Evolutionary conservation across 53 echinoderm and acorn worm genomes (phyloP).

Genomic region (Glandiceps talaboti): DNA sequence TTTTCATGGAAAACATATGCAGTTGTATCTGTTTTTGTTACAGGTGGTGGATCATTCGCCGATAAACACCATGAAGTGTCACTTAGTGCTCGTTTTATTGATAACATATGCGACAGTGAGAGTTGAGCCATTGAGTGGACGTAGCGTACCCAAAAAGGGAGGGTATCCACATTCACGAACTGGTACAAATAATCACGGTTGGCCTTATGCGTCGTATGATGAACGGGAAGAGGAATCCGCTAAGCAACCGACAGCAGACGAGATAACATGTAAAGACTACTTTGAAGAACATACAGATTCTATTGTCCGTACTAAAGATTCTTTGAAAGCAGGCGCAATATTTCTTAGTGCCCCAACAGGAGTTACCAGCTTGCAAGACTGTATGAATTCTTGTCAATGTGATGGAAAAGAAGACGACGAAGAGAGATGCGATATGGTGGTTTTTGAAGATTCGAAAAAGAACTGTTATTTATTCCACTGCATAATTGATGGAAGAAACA

Average conservation of each 20-base stretch:
- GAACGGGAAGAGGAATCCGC: not conserved
- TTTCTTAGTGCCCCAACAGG: conserved; percentile 29
- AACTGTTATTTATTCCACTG: conserved; percentile 63
- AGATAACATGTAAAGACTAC: conserved; percentile 3
- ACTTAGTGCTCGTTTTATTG: too few relatives aligned
- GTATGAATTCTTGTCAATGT: conserved; percentile 43
- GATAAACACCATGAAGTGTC: too few relatives aligned
- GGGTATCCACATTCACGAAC: not conserved
- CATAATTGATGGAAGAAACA: conserved; percentile 15
- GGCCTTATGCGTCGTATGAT: not conserved
- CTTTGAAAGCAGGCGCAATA: conserved; percentile 37
- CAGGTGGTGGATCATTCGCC: too few relatives aligned
- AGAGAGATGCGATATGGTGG: conserved; percentile 39
- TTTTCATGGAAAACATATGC: too few relatives aligned
- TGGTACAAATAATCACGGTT: too few relatives aligned
- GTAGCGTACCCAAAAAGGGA: too few relatives aligned
- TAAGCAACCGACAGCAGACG: not conserved
- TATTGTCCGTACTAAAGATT: conserved; percentile 82
- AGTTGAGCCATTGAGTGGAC: too few relatives aligned
- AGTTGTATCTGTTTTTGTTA: too few relatives aligned
- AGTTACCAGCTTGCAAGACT: conserved; percentile 19
- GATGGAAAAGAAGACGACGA: conserved; percentile 2
- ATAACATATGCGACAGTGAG: too few relatives aligned
- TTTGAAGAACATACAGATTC: conserved; percentile 19
- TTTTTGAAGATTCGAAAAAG: conserved; percentile 5